Evolutionary conservation across 1,140 invertebrate genomes (phyloP).

Genomic region (Pseudoatta argentina): DNA sequence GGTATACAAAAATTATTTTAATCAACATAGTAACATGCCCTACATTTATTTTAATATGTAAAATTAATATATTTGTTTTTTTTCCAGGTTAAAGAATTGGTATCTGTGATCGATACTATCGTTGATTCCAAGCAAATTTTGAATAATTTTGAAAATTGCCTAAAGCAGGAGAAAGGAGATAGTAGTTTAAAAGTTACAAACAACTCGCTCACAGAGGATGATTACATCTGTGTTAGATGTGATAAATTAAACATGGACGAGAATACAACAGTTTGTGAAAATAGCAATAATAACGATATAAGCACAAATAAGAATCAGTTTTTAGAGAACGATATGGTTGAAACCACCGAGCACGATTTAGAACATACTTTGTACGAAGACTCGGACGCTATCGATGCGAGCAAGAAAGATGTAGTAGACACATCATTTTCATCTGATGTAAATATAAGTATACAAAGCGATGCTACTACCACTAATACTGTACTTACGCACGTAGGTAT

Average conservation of each 20-base stretch:
- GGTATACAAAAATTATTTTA: constrained; percentile 75
- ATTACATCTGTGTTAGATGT: constrained; percentile 53
- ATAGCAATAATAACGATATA: constrained; percentile 57
- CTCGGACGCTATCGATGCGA: constrained; percentile 9
- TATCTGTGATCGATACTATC: constrained; percentile 80
- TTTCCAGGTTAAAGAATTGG: constrained; percentile 85
- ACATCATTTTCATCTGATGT: constrained; percentile 34
- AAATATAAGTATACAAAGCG: constrained; percentile 9
- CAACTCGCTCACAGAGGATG: constrained; percentile 18
- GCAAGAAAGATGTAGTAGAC: constrained; percentile 1
- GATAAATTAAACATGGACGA: constrained; percentile 58
- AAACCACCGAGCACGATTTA: constrained; percentile 68
- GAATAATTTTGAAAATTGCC: constrained; percentile 34
- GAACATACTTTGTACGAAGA: constrained; percentile 75
- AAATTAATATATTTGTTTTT: constrained; percentile 26
- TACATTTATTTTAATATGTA: constrained; percentile 12
- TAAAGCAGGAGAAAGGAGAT: constrained; percentile 30
- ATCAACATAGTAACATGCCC: constrained; percentile 22
- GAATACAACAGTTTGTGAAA: constrained; percentile 32
- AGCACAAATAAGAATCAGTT: constrained; percentile 45
- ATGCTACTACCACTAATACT: not conserved
- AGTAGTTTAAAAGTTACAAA: constrained; percentile 30
- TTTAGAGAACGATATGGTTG: constrained; percentile 49
- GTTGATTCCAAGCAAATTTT: constrained; percentile 72
- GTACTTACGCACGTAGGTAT: constrained; percentile 5